Percentiles rank a stretch among this genome's conserved stretches.
phyloP scores from a whole-genome alignment of 2,113 vertebrate genomes.

The Pycnonotus jocosus region DNA sequence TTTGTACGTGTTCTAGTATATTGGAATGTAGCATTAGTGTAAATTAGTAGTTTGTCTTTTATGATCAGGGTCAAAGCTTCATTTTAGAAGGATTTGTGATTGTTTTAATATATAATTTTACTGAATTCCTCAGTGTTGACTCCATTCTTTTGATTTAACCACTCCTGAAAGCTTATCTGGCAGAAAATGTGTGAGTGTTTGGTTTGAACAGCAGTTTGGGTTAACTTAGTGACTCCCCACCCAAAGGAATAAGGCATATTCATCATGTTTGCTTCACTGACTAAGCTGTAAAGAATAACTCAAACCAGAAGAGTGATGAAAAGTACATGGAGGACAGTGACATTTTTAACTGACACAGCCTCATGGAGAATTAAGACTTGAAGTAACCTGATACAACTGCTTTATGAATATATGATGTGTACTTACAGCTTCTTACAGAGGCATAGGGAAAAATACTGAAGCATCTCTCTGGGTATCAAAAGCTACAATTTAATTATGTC shows the following conservation, averaged over 20 bases:
- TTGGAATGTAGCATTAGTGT: background rate
- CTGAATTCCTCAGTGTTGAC: background rate
- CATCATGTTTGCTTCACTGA: background rate
- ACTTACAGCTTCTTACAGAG: background rate
- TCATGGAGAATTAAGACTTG: background rate
- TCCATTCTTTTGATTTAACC: background rate
- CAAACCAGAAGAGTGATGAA: background rate
- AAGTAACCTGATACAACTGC: background rate
- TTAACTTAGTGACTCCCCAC: background rate
- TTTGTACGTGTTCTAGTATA: background rate
- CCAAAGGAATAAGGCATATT: background rate
- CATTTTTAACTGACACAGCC: background rate
- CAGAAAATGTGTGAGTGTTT: slow-evolving; percentile 10
- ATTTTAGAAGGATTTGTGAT: background rate
- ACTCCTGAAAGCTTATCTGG: background rate
- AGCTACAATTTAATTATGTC: background rate
- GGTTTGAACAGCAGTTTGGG: background rate
- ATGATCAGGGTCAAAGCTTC: background rate
- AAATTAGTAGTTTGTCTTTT: background rate
- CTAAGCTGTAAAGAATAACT: background rate
- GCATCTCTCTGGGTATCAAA: background rate
- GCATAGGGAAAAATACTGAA: background rate
- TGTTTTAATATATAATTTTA: background rate
- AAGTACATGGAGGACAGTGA: background rate
- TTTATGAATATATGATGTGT: background rate